Conservation (phyloP, 2,888 invertebrate genomes). For the Acronicta alni region DNA sequence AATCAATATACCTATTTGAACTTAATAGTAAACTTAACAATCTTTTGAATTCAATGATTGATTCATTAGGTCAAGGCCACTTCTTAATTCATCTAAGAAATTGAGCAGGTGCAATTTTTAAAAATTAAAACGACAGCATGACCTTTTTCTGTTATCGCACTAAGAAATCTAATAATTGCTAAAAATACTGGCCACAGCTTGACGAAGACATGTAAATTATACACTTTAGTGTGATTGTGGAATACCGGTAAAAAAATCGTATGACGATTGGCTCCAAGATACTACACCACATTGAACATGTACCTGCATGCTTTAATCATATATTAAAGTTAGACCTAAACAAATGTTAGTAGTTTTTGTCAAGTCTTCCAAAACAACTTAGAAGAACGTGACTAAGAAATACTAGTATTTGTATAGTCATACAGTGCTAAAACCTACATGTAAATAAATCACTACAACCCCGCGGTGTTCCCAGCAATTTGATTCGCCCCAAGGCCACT, state of each 20-base stretch:
- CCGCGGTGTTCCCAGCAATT: slow-evolving; percentile 43
- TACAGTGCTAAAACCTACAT: slow-evolving; percentile 5
- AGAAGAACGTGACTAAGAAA: not conserved
- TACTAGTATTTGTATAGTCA: not conserved
- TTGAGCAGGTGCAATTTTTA: not conserved
- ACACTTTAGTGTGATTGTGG: not conserved
- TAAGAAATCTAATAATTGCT: slow-evolving; percentile 1
- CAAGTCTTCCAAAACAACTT: no score
- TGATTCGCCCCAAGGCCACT: slow-evolving; percentile 65
- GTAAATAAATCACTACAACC: slow-evolving; percentile 34
- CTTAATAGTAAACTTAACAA: no score
- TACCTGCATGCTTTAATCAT: no score
- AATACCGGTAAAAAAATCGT: not conserved
- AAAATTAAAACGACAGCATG: not conserved
- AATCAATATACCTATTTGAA: not conserved
- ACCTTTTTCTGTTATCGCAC: not conserved
- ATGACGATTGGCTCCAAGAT: not conserved
- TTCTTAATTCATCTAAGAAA: no score
- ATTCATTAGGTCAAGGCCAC: no score
- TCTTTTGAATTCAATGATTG: no score
- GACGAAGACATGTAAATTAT: not conserved
- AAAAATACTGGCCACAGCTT: not conserved
- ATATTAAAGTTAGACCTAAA: no score
- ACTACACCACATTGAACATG: no score
- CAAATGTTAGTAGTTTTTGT: no score